phyloP scores from a whole-genome alignment of 1,140 invertebrate genomes.

The Bombus superbus region DNA sequence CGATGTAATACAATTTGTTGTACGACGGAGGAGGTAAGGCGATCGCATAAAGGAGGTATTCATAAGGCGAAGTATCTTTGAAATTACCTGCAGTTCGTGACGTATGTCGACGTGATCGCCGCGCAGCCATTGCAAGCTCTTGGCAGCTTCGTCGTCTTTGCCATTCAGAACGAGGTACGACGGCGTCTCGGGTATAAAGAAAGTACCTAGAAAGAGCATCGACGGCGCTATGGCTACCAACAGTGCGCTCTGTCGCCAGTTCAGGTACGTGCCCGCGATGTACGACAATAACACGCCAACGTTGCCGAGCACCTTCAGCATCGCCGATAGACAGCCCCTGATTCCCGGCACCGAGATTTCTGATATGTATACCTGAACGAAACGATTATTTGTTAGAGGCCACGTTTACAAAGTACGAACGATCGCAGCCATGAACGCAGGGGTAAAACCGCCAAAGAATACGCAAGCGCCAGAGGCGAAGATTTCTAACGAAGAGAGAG shows the following conservation, averaged over 20 bases:
- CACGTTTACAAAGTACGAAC: no score
- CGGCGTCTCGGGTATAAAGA: slow-evolving; percentile 92
- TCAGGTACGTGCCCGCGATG: slow-evolving; percentile 90
- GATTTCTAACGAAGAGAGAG: no score
- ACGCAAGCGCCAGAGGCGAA: no score
- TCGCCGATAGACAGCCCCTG: slow-evolving; percentile 92
- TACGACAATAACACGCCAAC: slow-evolving; percentile 92
- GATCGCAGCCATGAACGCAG: no score
- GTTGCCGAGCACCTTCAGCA: slow-evolving; percentile 93
- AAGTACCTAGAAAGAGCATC: slow-evolving; percentile 86
- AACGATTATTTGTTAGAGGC: not conserved
- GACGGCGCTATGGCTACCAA: slow-evolving; percentile 89
- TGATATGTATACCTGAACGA: slow-evolving; percentile 90
- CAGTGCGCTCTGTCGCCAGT: slow-evolving; percentile 91
- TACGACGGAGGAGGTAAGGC: not conserved
- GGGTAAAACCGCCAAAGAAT: no score
- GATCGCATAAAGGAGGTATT: not conserved
- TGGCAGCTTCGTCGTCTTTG: slow-evolving; percentile 90
- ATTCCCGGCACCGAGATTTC: slow-evolving; percentile 94
- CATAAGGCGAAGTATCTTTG: no score
- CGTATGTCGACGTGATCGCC: slow-evolving; percentile 89
- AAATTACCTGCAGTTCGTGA: slow-evolving; percentile 84
- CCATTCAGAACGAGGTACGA: slow-evolving; percentile 90
- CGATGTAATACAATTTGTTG: not conserved
- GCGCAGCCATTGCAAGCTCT: slow-evolving; percentile 89